Percentiles rank a stretch among this genome's conserved stretches.
Conservation (phyloP, 2,113 vertebrate genomes). For the Tragulus kanchil region DNA sequence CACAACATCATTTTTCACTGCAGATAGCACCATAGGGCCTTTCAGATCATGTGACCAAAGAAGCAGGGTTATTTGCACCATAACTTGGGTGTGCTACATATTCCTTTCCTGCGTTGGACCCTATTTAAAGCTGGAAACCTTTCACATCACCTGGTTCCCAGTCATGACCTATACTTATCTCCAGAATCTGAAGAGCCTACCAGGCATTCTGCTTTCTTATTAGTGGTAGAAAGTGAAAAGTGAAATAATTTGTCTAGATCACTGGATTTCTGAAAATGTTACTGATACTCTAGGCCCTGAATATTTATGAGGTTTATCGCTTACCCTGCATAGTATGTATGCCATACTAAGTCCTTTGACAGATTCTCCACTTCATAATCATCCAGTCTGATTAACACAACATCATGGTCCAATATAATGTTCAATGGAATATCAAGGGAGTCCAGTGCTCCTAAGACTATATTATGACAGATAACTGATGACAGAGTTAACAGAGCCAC, state of each 20-base stretch:
- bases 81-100: not conserved
- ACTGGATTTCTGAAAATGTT: not conserved
- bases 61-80: not conserved
- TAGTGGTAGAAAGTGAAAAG: not conserved
- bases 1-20: not conserved
- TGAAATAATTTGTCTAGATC: not conserved
- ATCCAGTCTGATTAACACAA: not conserved
- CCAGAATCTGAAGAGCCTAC: not conserved
- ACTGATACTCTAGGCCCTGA: not conserved
- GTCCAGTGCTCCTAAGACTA: not conserved
- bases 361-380: slow-evolving; percentile 10
- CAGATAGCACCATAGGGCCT: not conserved
- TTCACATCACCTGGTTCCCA: not conserved
- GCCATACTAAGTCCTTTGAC: slow-evolving; percentile 19
- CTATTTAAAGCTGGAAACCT: not conserved
- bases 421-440: not conserved
- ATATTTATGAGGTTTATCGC: not conserved
- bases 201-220: not conserved
- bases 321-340: not conserved
- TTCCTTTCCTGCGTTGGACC: not conserved
- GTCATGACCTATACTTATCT: not conserved
- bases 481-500: not conserved
- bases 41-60: not conserved
- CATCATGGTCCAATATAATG: not conserved
- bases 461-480: not conserved